Conservation (phyloP, 2,888 invertebrate genomes). For the Eupsilia transversa region DNA sequence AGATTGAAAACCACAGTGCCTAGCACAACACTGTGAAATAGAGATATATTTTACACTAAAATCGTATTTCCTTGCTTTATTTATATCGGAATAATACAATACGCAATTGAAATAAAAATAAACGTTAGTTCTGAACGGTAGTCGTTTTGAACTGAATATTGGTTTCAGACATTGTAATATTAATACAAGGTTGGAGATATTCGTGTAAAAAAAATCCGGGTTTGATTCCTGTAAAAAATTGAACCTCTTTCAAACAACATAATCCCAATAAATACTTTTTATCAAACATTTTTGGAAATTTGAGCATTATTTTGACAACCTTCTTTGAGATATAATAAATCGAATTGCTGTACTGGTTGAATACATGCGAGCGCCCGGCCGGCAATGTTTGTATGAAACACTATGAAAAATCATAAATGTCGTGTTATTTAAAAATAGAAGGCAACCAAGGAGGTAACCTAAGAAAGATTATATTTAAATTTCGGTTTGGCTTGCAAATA, state of each 20-base stretch:
- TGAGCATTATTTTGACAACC: no score
- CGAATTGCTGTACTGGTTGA: no score
- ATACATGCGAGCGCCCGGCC: no score
- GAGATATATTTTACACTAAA: slow-evolving; percentile 10
- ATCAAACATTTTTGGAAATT: no score
- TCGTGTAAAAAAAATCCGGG: neutral
- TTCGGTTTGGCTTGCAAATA: no score
- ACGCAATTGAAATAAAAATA: neutral
- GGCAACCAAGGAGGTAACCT: no score
- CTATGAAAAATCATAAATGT: no score
- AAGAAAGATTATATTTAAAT: no score
- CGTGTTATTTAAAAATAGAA: no score
- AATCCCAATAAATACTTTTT: no score
- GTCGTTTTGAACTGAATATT: neutral
- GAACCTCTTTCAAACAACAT: neutral
- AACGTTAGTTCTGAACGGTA: neutral
- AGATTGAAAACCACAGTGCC: slow-evolving; percentile 38
- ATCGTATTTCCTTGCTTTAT: neutral
- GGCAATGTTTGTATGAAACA: no score
- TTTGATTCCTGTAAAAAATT: neutral
- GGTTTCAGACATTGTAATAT: neutral
- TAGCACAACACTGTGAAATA: slow-evolving; percentile 1
- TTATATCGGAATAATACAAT: neutral
- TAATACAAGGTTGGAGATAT: neutral
- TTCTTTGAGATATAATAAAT: no score